A percentile compares a stretch with the other conserved stretches of the same genome.
Evolutionary conservation across 1,140 invertebrate species (phyloP).

Genomic region (Cherax destructor): DNA sequence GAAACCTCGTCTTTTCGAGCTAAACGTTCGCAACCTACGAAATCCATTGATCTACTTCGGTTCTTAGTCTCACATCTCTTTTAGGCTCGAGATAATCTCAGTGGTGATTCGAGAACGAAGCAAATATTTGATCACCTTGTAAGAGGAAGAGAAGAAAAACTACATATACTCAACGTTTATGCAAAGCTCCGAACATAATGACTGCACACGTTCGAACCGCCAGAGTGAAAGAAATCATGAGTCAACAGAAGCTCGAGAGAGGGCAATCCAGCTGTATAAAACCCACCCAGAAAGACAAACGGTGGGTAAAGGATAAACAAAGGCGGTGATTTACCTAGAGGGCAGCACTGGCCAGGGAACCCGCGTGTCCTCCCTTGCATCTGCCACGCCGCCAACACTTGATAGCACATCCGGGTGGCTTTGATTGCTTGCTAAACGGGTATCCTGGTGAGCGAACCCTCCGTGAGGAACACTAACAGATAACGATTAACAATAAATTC

Average conservation of each 20-base stretch:
- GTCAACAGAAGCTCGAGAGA: neutral
- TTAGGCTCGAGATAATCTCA: neutral
- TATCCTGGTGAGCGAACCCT: neutral
- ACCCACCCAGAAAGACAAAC: neutral
- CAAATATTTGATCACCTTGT: constrained; percentile 7
- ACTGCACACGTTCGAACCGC: neutral
- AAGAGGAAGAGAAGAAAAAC: neutral
- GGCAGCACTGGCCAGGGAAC: neutral
- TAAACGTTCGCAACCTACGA: neutral
- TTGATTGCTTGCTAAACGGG: constrained; percentile 2
- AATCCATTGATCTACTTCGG: neutral
- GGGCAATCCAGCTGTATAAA: neutral
- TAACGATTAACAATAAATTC: no score
- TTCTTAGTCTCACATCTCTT: neutral
- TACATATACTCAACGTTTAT: neutral
- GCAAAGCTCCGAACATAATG: neutral
- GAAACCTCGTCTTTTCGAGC: neutral
- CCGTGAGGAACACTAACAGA: neutral
- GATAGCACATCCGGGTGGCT: neutral
- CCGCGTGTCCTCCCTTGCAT: neutral
- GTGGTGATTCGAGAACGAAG: neutral
- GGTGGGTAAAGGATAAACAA: neutral
- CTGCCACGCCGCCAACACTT: neutral
- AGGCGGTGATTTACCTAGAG: neutral
- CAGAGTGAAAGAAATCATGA: neutral